Evolutionary conservation across 2,888 invertebrate genomes (phyloP).

Genomic region (Sthenelais limicola): DNA sequence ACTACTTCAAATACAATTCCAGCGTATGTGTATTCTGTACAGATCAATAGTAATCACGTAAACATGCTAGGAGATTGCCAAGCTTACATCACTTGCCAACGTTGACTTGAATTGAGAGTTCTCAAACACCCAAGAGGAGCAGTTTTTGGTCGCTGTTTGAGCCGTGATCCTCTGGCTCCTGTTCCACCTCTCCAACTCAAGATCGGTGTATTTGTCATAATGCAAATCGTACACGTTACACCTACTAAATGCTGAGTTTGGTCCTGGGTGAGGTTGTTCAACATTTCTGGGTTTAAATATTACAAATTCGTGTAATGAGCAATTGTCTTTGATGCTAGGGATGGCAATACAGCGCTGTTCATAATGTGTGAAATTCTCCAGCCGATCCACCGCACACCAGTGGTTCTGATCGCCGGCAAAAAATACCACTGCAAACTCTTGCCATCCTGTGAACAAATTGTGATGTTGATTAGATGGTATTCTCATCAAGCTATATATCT

Average conservation of each 20-base stretch:
- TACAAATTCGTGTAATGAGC: not conserved
- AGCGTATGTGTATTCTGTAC: no score
- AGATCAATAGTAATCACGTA: no score
- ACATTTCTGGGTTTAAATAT: no score
- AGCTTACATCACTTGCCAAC: conserved; percentile 26
- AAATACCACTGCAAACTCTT: conserved; percentile 37
- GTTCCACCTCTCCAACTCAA: conserved; percentile 28
- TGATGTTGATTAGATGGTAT: no score
- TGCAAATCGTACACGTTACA: conserved; percentile 32
- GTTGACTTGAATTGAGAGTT: conserved; percentile 28
- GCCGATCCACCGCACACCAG: conserved; percentile 38
- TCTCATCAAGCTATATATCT: no score
- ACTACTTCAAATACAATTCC: no score
- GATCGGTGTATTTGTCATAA: conserved; percentile 3
- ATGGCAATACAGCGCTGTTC: conserved; percentile 21
- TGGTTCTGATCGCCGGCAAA: conserved; percentile 39
- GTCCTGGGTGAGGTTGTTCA: not conserved
- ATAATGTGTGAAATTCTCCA: conserved; percentile 36
- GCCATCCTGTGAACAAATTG: conserved; percentile 44
- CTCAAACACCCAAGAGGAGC: conserved; percentile 35
- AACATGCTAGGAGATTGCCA: not conserved
- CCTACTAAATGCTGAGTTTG: conserved; percentile 5
- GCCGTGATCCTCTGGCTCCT: not conserved
- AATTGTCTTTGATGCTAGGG: conserved; percentile 15
- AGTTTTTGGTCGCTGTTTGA: not conserved